phyloP scores from a whole-genome alignment of 2,888 invertebrate species.

The Lacanobia oleracea region DNA sequence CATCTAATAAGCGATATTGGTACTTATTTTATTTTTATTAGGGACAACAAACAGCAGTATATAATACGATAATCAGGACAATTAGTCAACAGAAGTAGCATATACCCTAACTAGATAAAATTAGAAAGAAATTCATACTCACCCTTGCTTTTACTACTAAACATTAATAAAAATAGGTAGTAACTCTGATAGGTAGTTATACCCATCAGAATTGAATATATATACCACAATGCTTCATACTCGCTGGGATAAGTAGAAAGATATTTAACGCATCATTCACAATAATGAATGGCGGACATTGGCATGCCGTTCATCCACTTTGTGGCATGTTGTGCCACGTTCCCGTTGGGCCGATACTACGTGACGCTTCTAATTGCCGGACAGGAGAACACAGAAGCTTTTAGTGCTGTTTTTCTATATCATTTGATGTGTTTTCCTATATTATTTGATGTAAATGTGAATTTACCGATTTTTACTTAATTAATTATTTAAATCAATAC shows the following conservation, averaged over 20 bases:
- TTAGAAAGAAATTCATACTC: neutral
- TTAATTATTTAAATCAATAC: too few species aligned
- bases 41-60: too few species aligned
- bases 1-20: constrained; percentile 13
- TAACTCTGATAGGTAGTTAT: too few species aligned
- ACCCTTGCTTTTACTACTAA: too few species aligned
- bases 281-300: constrained; percentile 25
- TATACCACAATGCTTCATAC: constrained; percentile 10
- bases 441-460: too few species aligned
- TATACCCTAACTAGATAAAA: neutral
- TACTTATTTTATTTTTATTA: too few species aligned
- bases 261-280: constrained; percentile 29
- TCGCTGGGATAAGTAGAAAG: neutral
- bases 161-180: too few species aligned
- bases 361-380: constrained; percentile 4
- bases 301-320: constrained; percentile 24
- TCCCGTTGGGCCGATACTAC: neutral
- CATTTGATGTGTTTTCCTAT: neutral
- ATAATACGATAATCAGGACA: too few species aligned
- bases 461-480: too few species aligned
- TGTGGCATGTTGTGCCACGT: constrained; percentile 4
- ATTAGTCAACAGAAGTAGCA: too few species aligned
- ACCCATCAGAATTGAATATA: constrained; percentile 7
- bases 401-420: neutral
- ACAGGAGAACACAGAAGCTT: neutral